Conservation (phyloP, 2,888 invertebrate genomes). For the Drosophila anceps region DNA sequence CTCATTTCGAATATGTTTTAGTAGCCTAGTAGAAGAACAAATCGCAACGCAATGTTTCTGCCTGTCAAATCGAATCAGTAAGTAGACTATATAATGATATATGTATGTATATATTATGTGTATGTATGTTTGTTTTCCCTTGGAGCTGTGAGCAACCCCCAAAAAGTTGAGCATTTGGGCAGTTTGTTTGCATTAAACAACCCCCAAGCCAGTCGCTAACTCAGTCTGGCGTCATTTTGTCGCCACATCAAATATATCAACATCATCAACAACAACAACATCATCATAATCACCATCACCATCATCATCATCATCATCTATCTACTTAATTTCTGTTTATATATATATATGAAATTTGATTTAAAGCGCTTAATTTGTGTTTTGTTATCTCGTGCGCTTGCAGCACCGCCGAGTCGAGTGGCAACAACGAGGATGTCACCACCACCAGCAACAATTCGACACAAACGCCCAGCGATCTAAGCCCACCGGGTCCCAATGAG, state of each 20-base stretch:
- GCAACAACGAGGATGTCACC: constrained; percentile 84
- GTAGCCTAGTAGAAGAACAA: constrained; percentile 11
- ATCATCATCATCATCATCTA: constrained; percentile 29
- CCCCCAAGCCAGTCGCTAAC: constrained; percentile 39
- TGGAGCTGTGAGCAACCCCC: constrained; percentile 54
- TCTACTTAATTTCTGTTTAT: constrained; percentile 10
- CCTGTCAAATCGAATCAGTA: constrained; percentile 85
- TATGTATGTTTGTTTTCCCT: constrained; percentile 17
- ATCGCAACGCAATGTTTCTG: constrained; percentile 81
- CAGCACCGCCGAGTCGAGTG: constrained; percentile 82
- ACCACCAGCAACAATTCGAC: constrained; percentile 86
- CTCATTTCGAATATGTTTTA: constrained; percentile 45
- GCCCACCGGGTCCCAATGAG: constrained; percentile 86
- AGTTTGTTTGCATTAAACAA: constrained; percentile 49
- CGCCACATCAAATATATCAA: constrained; percentile 48
- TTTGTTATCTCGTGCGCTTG: constrained; percentile 2
- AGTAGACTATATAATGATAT: constrained; percentile 66
- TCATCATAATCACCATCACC: constrained; percentile 28
- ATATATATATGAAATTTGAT: constrained; percentile 39
- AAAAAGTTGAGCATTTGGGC: constrained; percentile 11
- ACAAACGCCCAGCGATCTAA: constrained; percentile 87
- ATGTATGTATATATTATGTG: not conserved
- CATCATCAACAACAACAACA: constrained; percentile 17
- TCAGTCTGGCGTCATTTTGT: constrained; percentile 60
- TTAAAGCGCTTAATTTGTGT: constrained; percentile 15